These are phyloP conservation scores for Microcebus griseorufus DNA, from an alignment of 2,113 vertebrate species.

Conservation along the genomic window DNA sequence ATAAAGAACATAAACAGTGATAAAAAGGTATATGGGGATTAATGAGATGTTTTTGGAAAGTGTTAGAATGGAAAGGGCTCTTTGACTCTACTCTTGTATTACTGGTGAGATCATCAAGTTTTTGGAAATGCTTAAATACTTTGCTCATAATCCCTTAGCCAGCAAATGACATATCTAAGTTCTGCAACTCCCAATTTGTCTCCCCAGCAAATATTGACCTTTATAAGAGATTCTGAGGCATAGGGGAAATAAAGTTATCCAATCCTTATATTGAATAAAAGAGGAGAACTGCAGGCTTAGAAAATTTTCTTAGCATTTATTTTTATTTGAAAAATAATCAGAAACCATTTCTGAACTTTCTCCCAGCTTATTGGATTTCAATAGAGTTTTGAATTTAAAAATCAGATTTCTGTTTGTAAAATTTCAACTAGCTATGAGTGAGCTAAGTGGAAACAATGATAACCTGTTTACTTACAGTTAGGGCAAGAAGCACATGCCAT, in stretches of 20 bases:
- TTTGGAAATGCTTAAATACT: neutral
- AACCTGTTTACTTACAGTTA: neutral
- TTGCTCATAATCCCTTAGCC: neutral
- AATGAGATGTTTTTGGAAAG: neutral
- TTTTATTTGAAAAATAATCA: neutral
- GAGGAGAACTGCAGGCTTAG: neutral
- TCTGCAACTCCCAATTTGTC: neutral
- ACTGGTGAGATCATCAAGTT: neutral
- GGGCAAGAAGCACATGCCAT: neutral
- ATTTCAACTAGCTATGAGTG: neutral
- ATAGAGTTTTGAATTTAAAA: constrained; percentile 17
- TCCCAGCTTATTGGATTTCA: neutral
- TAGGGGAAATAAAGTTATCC: neutral
- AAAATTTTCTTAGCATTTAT: neutral
- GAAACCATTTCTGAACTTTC: neutral
- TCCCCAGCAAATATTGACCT: constrained; percentile 15
- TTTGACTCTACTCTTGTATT: neutral
- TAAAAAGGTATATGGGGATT: neutral
- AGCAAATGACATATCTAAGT: neutral
- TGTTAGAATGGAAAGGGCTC: neutral
- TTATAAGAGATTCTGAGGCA: neutral
- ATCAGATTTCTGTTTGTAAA: neutral
- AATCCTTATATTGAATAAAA: neutral
- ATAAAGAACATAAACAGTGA: neutral
- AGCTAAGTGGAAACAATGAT: neutral